A percentile compares a stretch with the other conserved stretches of the same genome.
These are phyloP conservation scores for Brachyistius frenatus DNA, from an alignment of 2,113 vertebrate genomes.

Conservation along the genomic window DNA sequence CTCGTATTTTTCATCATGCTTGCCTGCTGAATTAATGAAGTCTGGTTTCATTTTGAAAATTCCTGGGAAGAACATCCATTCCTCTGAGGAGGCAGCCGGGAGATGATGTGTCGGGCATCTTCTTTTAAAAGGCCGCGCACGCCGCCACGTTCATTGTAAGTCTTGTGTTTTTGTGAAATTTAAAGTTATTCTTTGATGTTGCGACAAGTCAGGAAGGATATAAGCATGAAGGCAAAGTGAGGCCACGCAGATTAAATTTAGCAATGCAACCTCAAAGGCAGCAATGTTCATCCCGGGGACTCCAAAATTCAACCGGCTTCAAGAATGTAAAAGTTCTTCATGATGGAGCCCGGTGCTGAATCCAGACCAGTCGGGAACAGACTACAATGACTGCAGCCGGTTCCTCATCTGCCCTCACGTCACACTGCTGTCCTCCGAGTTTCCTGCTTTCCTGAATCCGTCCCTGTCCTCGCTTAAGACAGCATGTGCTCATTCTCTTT, in stretches of 20 bases:
- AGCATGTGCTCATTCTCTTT: constrained; percentile 37
- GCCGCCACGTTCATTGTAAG: constrained; percentile 1
- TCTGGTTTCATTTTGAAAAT: constrained; percentile 23
- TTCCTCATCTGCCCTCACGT: constrained; percentile 18
- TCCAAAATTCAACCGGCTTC: constrained; percentile 36
- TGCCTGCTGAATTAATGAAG: not conserved
- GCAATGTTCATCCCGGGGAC: constrained; percentile 26
- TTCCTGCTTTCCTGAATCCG: constrained; percentile 6
- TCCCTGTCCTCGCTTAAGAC: constrained; percentile 17
- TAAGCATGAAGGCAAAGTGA: constrained; percentile 6
- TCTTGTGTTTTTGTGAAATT: constrained; percentile 2
- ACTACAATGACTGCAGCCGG: constrained; percentile 24
- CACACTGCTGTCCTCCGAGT: not conserved
- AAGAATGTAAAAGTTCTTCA: constrained; percentile 2
- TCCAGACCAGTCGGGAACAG: constrained; percentile 44
- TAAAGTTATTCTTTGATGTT: constrained; percentile 2
- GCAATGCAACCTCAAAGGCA: constrained; percentile 24
- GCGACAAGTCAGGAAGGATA: constrained; percentile 17
- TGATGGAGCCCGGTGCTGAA: constrained; percentile 33
- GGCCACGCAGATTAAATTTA: constrained; percentile 25
- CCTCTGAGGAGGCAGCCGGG: constrained; percentile 17
- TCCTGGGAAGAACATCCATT: constrained; percentile 19
- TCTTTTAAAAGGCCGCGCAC: constrained; percentile 5
- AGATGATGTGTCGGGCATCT: constrained; percentile 18
- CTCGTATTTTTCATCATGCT: not conserved